Percentiles rank a stretch among this genome's conserved stretches.
These are phyloP conservation scores for Ostrea edulis DNA, from an alignment of 1,140 invertebrate species.

Conservation along the genomic window DNA sequence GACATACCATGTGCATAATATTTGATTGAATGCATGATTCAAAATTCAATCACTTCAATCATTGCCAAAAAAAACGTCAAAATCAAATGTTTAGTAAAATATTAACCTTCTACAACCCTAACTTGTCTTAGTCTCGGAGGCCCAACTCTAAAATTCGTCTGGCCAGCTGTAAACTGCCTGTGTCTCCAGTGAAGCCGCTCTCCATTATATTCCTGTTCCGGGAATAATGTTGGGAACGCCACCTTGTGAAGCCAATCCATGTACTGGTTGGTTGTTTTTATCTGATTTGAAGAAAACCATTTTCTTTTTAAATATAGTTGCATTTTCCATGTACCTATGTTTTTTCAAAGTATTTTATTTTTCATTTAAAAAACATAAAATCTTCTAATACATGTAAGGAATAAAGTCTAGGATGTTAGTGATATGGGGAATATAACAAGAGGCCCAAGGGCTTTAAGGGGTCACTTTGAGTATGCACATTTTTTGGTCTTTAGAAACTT, in stretches of 20 bases:
- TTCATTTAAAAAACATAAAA: neutral
- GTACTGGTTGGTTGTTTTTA: slow-evolving; percentile 51
- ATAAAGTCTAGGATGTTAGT: too few relatives aligned
- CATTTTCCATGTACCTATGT: neutral
- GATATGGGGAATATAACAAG: too few relatives aligned
- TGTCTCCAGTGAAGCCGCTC: slow-evolving; percentile 60
- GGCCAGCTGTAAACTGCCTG: slow-evolving; percentile 60
- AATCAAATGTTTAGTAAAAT: neutral
- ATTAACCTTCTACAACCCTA: slow-evolving; percentile 59
- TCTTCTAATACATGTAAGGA: neutral
- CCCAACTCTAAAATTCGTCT: slow-evolving; percentile 63
- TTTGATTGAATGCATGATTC: neutral
- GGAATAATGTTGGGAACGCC: slow-evolving; percentile 62
- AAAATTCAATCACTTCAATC: neutral
- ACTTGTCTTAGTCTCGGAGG: slow-evolving; percentile 67
- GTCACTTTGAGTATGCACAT: too few relatives aligned
- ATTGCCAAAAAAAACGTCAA: too few relatives aligned
- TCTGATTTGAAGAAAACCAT: slow-evolving; percentile 37
- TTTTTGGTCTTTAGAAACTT: too few relatives aligned
- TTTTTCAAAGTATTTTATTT: neutral
- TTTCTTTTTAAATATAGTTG: neutral
- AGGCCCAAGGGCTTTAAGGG: too few relatives aligned
- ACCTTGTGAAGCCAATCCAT: slow-evolving; percentile 63
- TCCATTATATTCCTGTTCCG: slow-evolving; percentile 59
- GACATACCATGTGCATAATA: neutral